Conservation (phyloP, 30 jellyfish, hydroid and myxozoan species). For the Morbakka virulenta region DNA sequence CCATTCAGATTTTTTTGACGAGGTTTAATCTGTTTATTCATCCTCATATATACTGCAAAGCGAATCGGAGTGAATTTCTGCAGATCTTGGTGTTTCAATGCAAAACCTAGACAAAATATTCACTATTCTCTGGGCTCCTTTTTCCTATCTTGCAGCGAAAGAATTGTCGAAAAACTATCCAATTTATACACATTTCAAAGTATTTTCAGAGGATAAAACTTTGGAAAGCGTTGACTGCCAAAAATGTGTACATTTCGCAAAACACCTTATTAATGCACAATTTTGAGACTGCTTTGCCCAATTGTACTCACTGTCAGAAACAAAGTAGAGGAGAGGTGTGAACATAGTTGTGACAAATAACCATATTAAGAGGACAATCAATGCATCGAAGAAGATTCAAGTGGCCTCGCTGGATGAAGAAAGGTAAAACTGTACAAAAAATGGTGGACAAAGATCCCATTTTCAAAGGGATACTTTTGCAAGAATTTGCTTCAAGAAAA, state of each 20-base stretch:
- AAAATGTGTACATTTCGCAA: not conserved
- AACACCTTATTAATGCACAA: not conserved
- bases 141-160: slow-evolving; percentile 5
- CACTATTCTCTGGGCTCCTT: slow-evolving; percentile 38
- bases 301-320: slow-evolving; percentile 18
- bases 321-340: slow-evolving; percentile 18
- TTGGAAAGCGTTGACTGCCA: not conserved
- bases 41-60: slow-evolving; percentile 15
- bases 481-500: not conserved
- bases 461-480: not conserved
- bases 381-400: slow-evolving; percentile 19
- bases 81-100: not conserved
- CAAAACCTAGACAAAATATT: slow-evolving; percentile 15
- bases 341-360: slow-evolving; percentile 2
- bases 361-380: slow-evolving; percentile 12
- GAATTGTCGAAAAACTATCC: slow-evolving; percentile 17
- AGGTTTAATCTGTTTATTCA: slow-evolving; percentile 7
- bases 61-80: not conserved
- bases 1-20: slow-evolving; percentile 2
- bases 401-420: not conserved
- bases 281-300: slow-evolving; percentile 37
- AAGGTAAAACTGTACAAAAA: not conserved
- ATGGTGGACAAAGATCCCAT: not conserved
- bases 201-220: not conserved
- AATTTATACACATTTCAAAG: slow-evolving; percentile 1